Conservation (phyloP, 2,797 vertebrate genomes). For the Eutrigla gurnardus region DNA sequence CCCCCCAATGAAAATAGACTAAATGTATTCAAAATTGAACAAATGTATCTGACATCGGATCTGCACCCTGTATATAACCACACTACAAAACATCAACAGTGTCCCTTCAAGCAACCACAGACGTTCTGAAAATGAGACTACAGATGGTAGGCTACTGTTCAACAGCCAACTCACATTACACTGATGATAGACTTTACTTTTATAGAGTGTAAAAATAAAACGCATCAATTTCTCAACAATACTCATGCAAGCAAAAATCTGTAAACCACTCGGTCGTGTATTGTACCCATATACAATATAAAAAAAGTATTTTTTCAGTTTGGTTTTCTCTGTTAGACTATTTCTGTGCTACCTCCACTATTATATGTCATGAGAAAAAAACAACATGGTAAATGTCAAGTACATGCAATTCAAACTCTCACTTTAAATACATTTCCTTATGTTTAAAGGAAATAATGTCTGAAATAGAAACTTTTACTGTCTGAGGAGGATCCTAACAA, state of each 20-base stretch:
- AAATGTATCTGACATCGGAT: too few relatives aligned
- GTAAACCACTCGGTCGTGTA: background rate
- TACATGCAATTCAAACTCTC: background rate
- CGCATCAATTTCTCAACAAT: background rate
- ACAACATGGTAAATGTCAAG: background rate
- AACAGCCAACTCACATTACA: background rate
- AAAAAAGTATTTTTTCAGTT: background rate
- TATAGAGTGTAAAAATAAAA: background rate
- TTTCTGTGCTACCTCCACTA: background rate
- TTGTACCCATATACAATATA: background rate
- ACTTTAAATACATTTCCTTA: conserved; percentile 9
- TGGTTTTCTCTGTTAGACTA: background rate
- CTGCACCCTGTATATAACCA: too few relatives aligned
- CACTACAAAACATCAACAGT: too few relatives aligned
- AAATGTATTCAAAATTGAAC: too few relatives aligned
- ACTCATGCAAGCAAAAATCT: background rate
- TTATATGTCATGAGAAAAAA: background rate
- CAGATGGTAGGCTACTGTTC: background rate
- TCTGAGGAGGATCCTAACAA: conserved; percentile 46
- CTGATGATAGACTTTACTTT: background rate
- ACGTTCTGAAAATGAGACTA: background rate
- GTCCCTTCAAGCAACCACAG: background rate
- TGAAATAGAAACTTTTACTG: conserved; percentile 29
- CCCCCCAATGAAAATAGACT: too few relatives aligned
- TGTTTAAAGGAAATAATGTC: conserved; percentile 24